Conservation (phyloP, 2,113 vertebrate species). For the Lamprologus sp. region DNA sequence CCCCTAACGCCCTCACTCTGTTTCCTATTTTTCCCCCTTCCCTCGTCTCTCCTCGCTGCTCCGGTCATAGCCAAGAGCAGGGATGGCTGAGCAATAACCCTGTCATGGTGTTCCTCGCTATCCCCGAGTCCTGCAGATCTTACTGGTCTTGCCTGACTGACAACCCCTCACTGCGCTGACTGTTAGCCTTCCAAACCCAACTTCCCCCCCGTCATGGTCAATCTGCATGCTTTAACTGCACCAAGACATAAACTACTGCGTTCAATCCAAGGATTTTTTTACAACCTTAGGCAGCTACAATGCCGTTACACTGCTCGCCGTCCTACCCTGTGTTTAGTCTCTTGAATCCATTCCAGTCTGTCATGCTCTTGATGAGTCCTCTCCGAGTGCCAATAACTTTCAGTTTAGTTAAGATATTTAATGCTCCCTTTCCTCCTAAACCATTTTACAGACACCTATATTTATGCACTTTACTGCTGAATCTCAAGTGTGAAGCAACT, state of each 20-base stretch:
- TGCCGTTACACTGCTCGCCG: background rate
- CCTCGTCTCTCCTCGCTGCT: background rate
- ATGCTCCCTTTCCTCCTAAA: background rate
- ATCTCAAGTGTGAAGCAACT: background rate
- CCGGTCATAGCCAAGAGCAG: constrained; percentile 26
- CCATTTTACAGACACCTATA: background rate
- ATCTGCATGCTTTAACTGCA: background rate
- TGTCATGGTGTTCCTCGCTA: constrained; percentile 44
- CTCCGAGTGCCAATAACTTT: background rate
- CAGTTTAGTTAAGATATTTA: constrained; percentile 6
- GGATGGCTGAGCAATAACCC: constrained; percentile 33
- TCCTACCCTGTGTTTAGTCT: background rate
- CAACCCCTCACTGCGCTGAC: background rate
- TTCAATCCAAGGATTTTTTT: background rate
- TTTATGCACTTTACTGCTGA: constrained; percentile 3
- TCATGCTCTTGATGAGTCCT: background rate
- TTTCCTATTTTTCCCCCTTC: background rate
- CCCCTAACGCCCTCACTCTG: background rate
- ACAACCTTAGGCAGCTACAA: background rate
- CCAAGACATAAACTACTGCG: background rate
- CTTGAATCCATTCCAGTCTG: background rate
- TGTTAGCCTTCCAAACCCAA: constrained; percentile 1
- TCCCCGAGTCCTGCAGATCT: constrained; percentile 22
- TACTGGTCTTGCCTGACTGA: background rate
- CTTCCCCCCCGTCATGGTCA: background rate